Evolutionary conservation across 2,797 vertebrate genomes (phyloP), one percentile per base, ranked within the genome.

Genomic region (Danio aesculapii): DNA sequence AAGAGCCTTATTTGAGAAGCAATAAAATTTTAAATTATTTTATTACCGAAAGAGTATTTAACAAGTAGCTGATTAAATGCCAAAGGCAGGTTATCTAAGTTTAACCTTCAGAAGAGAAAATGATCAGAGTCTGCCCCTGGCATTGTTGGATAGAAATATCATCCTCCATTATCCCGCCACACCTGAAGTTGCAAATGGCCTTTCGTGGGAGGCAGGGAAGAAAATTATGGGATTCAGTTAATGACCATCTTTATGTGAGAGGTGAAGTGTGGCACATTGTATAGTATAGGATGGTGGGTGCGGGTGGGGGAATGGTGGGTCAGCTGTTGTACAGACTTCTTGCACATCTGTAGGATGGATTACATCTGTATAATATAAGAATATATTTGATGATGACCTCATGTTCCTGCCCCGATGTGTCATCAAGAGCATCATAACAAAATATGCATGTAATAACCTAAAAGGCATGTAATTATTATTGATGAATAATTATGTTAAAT

Each of bases 21-120:
- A 97, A 98, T 99, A 98, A 97, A 98, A 95, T 92, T 95, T 97
- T 96, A 98, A 97, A 98, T 98, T 96, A 98, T 97, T 99, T 98
- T 98, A 99, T 98, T 98, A 98, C 97, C 97, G 98, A 98, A 99
- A 98, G 97, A 98, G 96, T 98, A 96, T 98, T 99, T 99, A 98
- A 98, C 97, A 99, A 98, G 97, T 97, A 96, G 95, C 96, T 98
- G 98, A 99, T 99, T 98, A 98, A 99, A 98, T 96, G 97, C 97
- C 98, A 98, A 97, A 98, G 97, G 97, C 97, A 97, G 97, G 96
- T 99, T 98, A 98, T 97, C 97, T 96, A 96, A 97, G 96, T 98
- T 99, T 99, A 98, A 99, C 97, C 98, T 99, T 99, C 98, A 99
- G 96, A 97, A 96, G 94, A 81, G 96, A 96, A 97, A 98, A 97